Percentiles rank a stretch among this genome's conserved stretches.
These are phyloP conservation scores for Apoda limacodes DNA, from an alignment of 2,888 invertebrate species.

Conservation along the genomic window DNA sequence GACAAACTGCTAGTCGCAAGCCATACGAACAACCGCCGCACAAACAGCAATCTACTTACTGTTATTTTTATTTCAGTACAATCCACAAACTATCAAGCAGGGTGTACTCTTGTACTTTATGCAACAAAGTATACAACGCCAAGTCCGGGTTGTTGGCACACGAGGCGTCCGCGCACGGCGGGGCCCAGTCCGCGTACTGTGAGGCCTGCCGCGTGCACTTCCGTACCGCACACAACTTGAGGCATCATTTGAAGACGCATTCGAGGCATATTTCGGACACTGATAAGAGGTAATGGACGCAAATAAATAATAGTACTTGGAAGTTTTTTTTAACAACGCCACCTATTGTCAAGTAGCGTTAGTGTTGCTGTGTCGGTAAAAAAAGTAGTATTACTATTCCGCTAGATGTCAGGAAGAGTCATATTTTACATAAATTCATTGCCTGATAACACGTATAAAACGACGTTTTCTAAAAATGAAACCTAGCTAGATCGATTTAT, in stretches of 20 bases:
- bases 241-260: constrained; percentile 34
- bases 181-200: constrained; percentile 18
- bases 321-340: too few species aligned
- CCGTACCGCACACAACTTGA: constrained; percentile 23
- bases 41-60: not conserved
- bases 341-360: too few species aligned
- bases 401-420: too few species aligned
- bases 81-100: constrained; percentile 21
- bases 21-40: not conserved
- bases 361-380: too few species aligned
- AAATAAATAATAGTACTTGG: not conserved
- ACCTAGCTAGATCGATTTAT: too few species aligned
- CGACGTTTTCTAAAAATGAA: too few species aligned
- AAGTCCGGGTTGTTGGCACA: constrained; percentile 17
- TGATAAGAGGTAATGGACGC: constrained; percentile 27
- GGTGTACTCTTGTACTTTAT: constrained; percentile 17
- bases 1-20: too few species aligned
- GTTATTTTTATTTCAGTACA: constrained; percentile 12
- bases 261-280: constrained; percentile 30
- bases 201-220: constrained; percentile 25
- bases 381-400: too few species aligned
- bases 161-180: constrained; percentile 19
- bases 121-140: constrained; percentile 21
- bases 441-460: too few species aligned
- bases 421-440: too few species aligned